A percentile compares a stretch with the other conserved stretches of the same genome.
Evolutionary conservation across 2,797 vertebrate genomes (phyloP).

Genomic region (Micropoecilia bifurca): DNA sequence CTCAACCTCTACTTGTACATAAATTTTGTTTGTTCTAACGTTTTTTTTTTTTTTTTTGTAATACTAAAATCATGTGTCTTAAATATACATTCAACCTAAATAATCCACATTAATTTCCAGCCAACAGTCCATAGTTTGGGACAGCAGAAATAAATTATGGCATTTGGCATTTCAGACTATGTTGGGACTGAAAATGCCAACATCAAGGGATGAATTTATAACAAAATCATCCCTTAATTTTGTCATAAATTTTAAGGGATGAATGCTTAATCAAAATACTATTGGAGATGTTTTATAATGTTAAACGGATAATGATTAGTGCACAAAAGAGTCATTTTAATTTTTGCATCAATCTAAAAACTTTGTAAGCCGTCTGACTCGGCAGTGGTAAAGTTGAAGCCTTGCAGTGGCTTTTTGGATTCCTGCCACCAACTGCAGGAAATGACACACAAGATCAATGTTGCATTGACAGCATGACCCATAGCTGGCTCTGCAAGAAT

Average conservation of each 20-base stretch:
- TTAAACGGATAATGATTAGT: conserved; percentile 1
- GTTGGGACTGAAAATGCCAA: not conserved
- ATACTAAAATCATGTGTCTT: not conserved
- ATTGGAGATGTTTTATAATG: not conserved
- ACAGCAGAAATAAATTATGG: not conserved
- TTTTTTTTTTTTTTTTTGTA: not conserved
- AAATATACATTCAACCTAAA: not conserved
- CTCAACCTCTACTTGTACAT: not conserved
- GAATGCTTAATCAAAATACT: not conserved
- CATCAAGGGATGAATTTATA: too few relatives aligned
- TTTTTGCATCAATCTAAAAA: conserved; percentile 6
- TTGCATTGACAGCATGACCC: conserved; percentile 58
- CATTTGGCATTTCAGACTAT: not conserved
- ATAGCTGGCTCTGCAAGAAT: conserved; percentile 33
- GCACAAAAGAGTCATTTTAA: not conserved
- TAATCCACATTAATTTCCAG: not conserved
- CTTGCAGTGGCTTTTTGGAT: conserved; percentile 42
- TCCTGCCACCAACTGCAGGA: conserved; percentile 69
- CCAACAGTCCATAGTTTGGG: not conserved
- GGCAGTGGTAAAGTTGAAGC: conserved; percentile 33
- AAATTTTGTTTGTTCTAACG: not conserved
- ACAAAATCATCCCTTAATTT: too few relatives aligned
- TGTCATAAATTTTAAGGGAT: not conserved
- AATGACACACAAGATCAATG: conserved; percentile 58
- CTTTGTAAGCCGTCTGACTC: conserved; percentile 35